A percentile compares a stretch with the other conserved stretches of the same genome.
Conservation (phyloP, 1,140 invertebrate genomes). For the Diprion similis region DNA sequence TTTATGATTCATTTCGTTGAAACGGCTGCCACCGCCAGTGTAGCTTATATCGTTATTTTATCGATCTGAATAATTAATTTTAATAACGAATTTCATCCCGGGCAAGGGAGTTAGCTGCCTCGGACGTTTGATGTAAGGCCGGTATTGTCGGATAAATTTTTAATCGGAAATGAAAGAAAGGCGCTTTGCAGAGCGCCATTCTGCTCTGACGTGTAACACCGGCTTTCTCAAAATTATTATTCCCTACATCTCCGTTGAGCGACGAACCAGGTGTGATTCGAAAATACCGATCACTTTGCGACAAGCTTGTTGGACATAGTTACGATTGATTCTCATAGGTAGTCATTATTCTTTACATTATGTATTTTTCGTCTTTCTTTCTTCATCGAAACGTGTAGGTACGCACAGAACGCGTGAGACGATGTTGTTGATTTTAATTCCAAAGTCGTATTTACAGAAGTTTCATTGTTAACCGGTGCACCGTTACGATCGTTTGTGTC, state of each 20-base stretch:
- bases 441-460: neutral
- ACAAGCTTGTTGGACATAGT: no score
- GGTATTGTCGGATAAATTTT: slow-evolving; percentile 47
- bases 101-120: slow-evolving; percentile 30
- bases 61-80: slow-evolving; percentile 61
- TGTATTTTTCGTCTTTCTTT: no score
- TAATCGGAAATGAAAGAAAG: slow-evolving; percentile 33
- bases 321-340: no score
- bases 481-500: neutral
- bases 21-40: slow-evolving; percentile 51
- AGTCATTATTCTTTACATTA: no score
- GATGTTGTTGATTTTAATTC: neutral
- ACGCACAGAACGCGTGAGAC: no score
- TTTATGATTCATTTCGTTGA: slow-evolving; percentile 59
- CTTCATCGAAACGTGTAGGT: no score
- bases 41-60: slow-evolving; percentile 57
- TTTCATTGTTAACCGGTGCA: neutral
- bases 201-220: neutral
- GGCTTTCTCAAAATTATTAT: neutral
- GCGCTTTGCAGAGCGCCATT: slow-evolving; percentile 13
- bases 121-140: slow-evolving; percentile 45
- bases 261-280: no score
- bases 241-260: no score
- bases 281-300: no score
- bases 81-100: slow-evolving; percentile 55